These are phyloP conservation scores for Melolontha melolontha DNA, from an alignment of 2,888 invertebrate genomes.

Conservation along the genomic window DNA sequence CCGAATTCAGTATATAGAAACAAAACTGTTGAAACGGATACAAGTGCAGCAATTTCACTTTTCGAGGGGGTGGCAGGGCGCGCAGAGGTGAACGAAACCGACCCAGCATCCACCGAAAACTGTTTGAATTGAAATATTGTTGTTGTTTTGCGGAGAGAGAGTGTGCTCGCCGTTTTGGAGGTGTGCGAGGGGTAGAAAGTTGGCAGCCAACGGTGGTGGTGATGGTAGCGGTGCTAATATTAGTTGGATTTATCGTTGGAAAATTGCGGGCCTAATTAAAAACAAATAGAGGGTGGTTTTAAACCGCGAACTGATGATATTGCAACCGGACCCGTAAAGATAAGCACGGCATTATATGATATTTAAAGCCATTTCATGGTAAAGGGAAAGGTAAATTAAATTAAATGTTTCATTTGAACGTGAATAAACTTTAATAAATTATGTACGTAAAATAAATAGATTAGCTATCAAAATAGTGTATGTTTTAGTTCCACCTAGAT, in stretches of 20 bases:
- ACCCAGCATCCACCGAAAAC: neutral
- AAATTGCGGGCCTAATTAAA: conserved; percentile 39
- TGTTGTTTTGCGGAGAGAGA: conserved; percentile 22
- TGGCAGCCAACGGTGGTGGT: neutral
- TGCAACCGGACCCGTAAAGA: conserved; percentile 29
- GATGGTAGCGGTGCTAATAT: conserved; percentile 12
- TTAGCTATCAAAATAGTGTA: no score
- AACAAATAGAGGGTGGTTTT: conserved; percentile 37
- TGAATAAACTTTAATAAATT: no score
- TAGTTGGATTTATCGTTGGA: conserved; percentile 28
- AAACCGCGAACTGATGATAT: conserved; percentile 23
- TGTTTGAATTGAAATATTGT: conserved; percentile 27
- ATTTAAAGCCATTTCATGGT: neutral
- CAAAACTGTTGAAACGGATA: conserved; percentile 26
- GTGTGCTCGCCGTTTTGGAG: no score
- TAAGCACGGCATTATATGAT: conserved; percentile 22
- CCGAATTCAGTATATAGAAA: neutral
- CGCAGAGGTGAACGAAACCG: neutral
- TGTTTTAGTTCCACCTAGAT: no score
- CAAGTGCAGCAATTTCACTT: conserved; percentile 30
- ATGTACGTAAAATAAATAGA: no score
- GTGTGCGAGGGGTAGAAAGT: conserved; percentile 1
- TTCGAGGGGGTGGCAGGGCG: neutral
- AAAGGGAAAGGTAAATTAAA: conserved; percentile 1
- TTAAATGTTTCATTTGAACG: neutral